Evolutionary conservation across 2,888 invertebrate species (phyloP).

Genomic region (Aleiodes testaceus): DNA sequence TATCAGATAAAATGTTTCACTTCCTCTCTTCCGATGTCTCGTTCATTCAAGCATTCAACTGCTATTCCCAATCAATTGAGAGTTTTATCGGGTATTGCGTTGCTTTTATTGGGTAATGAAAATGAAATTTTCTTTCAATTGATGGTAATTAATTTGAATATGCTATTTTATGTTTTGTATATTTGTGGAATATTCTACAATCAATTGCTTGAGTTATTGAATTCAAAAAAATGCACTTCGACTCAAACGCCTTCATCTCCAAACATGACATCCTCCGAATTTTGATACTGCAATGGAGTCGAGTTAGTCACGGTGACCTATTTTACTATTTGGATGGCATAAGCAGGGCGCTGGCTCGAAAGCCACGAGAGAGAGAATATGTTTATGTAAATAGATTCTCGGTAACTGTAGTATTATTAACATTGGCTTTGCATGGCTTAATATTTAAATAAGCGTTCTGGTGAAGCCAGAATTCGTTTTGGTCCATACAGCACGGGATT

Average conservation of each 20-base stretch:
- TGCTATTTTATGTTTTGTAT: too few relatives aligned
- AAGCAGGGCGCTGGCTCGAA: slow-evolving; percentile 18
- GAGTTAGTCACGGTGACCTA: slow-evolving; percentile 25
- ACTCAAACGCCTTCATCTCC: not conserved
- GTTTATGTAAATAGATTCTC: slow-evolving; percentile 52
- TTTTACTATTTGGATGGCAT: slow-evolving; percentile 10
- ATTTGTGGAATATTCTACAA: too few relatives aligned
- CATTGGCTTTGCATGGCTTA: slow-evolving; percentile 58
- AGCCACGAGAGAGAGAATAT: slow-evolving; percentile 49
- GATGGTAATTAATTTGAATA: too few relatives aligned
- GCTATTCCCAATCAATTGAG: slow-evolving; percentile 9
- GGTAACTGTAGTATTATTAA: slow-evolving; percentile 57
- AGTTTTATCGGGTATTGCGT: too few relatives aligned
- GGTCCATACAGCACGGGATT: slow-evolving; percentile 45
- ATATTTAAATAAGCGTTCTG: slow-evolving; percentile 59
- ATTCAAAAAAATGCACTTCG: not conserved
- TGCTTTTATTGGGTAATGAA: too few relatives aligned
- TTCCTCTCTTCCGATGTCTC: slow-evolving; percentile 3
- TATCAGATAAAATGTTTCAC: slow-evolving; percentile 41
- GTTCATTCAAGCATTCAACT: slow-evolving; percentile 16
- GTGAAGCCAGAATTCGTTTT: slow-evolving; percentile 53
- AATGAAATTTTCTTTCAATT: too few relatives aligned
- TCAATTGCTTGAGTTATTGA: too few relatives aligned
- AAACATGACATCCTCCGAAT: not conserved
- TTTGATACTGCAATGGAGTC: slow-evolving; percentile 8